A percentile compares a stretch with the other conserved stretches of the same genome.
These are phyloP conservation scores for Drosophila mimica DNA, from an alignment of 2,888 invertebrate genomes.

Conservation along the genomic window DNA sequence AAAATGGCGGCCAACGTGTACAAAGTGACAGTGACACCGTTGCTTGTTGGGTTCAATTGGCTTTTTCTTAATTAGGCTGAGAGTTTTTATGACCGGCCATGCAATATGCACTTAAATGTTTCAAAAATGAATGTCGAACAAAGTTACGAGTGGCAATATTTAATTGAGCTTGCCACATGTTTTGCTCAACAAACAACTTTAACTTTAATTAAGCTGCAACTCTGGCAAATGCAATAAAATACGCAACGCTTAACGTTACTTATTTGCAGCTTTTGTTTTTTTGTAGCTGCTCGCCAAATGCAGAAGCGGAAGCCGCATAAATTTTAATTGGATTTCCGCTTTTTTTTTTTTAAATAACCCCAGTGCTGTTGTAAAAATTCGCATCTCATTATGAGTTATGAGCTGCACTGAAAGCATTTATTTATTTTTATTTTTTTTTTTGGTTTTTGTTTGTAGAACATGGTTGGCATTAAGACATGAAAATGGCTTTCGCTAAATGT, in stretches of 20 bases:
- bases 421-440: neutral
- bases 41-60: constrained; percentile 58
- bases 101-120: constrained; percentile 52
- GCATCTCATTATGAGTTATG: constrained; percentile 66
- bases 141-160: constrained; percentile 33
- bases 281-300: constrained; percentile 39
- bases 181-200: constrained; percentile 29
- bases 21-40: constrained; percentile 24
- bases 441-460: neutral
- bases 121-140: constrained; percentile 43
- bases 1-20: constrained; percentile 49
- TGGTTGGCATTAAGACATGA: constrained; percentile 8
- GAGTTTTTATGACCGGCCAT: constrained; percentile 45
- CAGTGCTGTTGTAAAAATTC: constrained; percentile 23
- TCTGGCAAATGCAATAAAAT: constrained; percentile 50
- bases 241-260: constrained; percentile 25
- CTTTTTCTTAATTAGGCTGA: constrained; percentile 47
- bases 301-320: constrained; percentile 62
- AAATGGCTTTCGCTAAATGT: constrained; percentile 49
- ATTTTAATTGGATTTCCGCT: constrained; percentile 73
- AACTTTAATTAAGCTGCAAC: constrained; percentile 15
- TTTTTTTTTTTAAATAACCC: constrained; percentile 11
- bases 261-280: constrained; percentile 33
- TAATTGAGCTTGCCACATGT: constrained; percentile 69
- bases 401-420: constrained; percentile 37